Evolutionary conservation across 2,113 vertebrate species (phyloP), one percentile per base, ranked within the genome.

Genomic region (Merops nubicus): DNA sequence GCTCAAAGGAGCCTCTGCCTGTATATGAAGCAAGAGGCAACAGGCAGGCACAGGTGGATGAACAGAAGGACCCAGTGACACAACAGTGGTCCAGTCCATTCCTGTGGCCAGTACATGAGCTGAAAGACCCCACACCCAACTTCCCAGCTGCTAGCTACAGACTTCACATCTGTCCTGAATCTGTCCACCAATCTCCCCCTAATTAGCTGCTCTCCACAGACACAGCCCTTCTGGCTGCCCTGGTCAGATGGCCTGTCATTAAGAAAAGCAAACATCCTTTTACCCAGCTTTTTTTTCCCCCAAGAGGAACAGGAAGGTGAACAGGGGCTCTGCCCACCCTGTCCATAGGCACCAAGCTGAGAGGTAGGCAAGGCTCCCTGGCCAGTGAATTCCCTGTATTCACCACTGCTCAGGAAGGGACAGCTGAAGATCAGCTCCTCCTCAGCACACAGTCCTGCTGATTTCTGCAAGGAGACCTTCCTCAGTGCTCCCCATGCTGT

Each of bases 261-360:
- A 8, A 21, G 62, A 21, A 51, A 60, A 64, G 12, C 50, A 69
- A 45, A 34, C 18, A 8, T 10, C 42, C 45, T 34, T 23, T 31
- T 25, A 29, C 14, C 47, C 54, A 51, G 53, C 26, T 42, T 42
- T 29, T 19, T 59, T 22, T n/a, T n/a, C n/a, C n/a, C 23, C 43
- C 25, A 29, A 11, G 48, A 51, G 53, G 36, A 82, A 17, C 7
- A 18, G 54, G 85, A 45, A 25, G 42, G 64, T 4, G 10, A 53
- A 2, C 2, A 67, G 36, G 40, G 21, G 59, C 51, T 31, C 34
- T 54, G 40, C 69, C 34, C 26, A 6, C 28, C 25, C 63, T 8
- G 50, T 3, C 40, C 13, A 3, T 1, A 8, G 47, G 14, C 59
- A 21, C 31, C 0, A 3, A 38, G 64, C 38, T 12, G 7, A 11